A percentile compares a stretch with the other conserved stretches of the same genome.
Evolutionary conservation across 2,797 vertebrate genomes (phyloP).

Genomic region (Enteromius viviparus): DNA sequence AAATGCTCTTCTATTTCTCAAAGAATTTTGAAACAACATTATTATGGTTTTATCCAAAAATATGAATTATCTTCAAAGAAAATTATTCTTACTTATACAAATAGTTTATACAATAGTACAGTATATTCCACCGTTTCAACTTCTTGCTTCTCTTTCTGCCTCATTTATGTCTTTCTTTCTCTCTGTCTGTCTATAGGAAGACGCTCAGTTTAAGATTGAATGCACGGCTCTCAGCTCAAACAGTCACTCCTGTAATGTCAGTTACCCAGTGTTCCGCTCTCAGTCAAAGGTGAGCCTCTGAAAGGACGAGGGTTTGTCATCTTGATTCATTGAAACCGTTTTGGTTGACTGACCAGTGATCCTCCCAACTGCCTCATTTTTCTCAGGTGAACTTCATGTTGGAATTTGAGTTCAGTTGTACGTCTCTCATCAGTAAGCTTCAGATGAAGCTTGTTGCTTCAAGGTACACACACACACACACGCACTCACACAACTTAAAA

Average conservation of each 20-base stretch:
- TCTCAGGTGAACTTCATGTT: constrained; percentile 86
- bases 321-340: not conserved
- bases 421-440: constrained; percentile 79
- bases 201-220: constrained; percentile 84
- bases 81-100: not conserved
- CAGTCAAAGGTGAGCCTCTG: constrained; percentile 79
- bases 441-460: constrained; percentile 81
- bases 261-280: constrained; percentile 87
- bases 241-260: constrained; percentile 84
- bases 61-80: not conserved
- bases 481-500: constrained; percentile 14
- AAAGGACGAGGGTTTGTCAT: not conserved
- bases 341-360: not conserved
- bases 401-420: constrained; percentile 92
- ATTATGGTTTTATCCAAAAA: not conserved
- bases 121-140: not conserved
- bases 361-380: constrained; percentile 29
- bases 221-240: constrained; percentile 78
- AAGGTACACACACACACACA: constrained; percentile 73
- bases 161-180: constrained; percentile 4
- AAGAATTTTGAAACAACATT: not conserved
- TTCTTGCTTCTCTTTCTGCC: constrained; percentile 3
- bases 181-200: constrained; percentile 74
- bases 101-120: not conserved
- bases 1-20: not conserved